These are phyloP conservation scores for Portevinia maculata DNA, from an alignment of 2,888 invertebrate genomes.

Conservation along the genomic window DNA sequence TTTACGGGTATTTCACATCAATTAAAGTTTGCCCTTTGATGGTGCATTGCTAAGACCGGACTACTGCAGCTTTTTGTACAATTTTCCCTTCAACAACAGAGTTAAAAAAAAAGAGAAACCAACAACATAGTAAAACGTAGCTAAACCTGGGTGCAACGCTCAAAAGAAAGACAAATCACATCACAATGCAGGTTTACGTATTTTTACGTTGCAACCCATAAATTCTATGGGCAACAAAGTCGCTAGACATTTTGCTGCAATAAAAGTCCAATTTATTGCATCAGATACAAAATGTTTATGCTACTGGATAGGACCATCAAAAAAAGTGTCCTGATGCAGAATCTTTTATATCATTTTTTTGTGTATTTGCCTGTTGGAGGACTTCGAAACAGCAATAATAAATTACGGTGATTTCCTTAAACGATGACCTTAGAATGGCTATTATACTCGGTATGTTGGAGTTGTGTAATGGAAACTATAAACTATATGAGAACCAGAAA, in stretches of 20 bases:
- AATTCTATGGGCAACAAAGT: slow-evolving; percentile 73
- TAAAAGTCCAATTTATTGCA: slow-evolving; percentile 74
- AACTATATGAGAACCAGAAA: not conserved
- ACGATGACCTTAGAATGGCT: slow-evolving; percentile 67
- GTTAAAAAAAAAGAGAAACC: slow-evolving; percentile 6
- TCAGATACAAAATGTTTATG: slow-evolving; percentile 74
- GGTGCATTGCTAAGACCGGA: slow-evolving; percentile 51
- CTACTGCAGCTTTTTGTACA: slow-evolving; percentile 25
- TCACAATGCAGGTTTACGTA: slow-evolving; percentile 74
- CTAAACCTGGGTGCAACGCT: slow-evolving; percentile 70
- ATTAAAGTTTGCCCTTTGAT: slow-evolving; percentile 62
- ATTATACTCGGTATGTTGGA: slow-evolving; percentile 14
- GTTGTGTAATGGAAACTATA: slow-evolving; percentile 31
- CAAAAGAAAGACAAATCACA: slow-evolving; percentile 74
- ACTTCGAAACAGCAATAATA: slow-evolving; percentile 58
- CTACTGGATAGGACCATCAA: slow-evolving; percentile 33
- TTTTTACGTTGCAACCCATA: slow-evolving; percentile 74
- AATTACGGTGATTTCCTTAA: slow-evolving; percentile 73
- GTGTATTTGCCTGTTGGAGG: slow-evolving; percentile 33
- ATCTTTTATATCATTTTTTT: slow-evolving; percentile 42
- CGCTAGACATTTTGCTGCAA: slow-evolving; percentile 74
- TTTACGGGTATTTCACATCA: slow-evolving; percentile 71
- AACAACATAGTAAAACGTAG: slow-evolving; percentile 55
- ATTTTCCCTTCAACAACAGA: slow-evolving; percentile 7
- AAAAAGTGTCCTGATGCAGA: slow-evolving; percentile 61